Evolutionary conservation across 2,113 vertebrate genomes (phyloP), one percentile per base, ranked within the genome.

Genomic region (Nansenia antarctica): DNA sequence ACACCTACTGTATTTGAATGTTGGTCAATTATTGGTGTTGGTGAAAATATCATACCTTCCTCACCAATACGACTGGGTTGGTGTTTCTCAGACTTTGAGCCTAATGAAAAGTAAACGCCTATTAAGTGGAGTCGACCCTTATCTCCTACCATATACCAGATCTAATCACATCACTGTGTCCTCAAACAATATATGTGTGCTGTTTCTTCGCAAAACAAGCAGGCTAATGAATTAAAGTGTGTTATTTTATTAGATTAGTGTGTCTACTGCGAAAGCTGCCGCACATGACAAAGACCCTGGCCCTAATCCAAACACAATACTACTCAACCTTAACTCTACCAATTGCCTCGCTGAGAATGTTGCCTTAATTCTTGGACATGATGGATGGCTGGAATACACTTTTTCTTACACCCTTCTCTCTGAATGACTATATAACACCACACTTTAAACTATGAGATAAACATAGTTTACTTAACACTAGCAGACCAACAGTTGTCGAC

Each of bases 51-150:
- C 29, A 18, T 65, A 70, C 49, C 69, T 67, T 9, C 59, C 63
- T 67, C 70, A 67, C 73, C 20, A 30, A n/a, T 31, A 8, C 53
- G 32, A 6, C 24, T 39, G 24, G n/a, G 20, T 62, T 47, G 12
- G 42, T 35, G 20, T 66, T 65, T 29, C 59, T 80, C 62, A 71
- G 69, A 80, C 73, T 61, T 18, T 49, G 45, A 49, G 8, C 65
- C 78, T 87, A 86, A 88, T 86, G 82, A 88, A 90, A 86, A 76
- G 79, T 82, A 88, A 90, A 90, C 79, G 86, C 55, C 77, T 57
- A 74, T 88, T 84, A 84, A 73, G 73, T 68, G 62, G 74, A 72
- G 72, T 76, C 77, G 69, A 66, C 74, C 70, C 73, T 75, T 74
- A 74, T 85, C 66, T 55, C 30, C 34, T 86, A 82, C 86, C 78